These are phyloP conservation scores for Drosophila robusta DNA, from an alignment of 2,888 invertebrate species.

Conservation along the genomic window DNA sequence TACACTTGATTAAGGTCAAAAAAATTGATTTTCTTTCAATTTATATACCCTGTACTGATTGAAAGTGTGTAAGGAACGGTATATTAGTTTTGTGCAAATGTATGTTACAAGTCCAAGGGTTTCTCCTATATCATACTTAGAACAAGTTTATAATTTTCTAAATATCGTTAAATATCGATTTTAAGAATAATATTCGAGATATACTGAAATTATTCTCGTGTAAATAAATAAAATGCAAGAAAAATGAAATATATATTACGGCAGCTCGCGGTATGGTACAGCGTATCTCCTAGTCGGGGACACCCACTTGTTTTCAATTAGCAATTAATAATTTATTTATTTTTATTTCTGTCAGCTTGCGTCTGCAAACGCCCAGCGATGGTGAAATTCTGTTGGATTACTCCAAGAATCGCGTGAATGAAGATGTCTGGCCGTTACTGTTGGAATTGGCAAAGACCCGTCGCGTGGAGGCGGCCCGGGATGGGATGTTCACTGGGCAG, in stretches of 20 bases:
- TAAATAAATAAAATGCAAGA: no score
- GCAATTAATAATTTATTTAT: slow-evolving; percentile 35
- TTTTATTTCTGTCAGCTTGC: slow-evolving; percentile 86
- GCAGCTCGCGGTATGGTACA: no score
- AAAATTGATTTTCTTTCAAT: slow-evolving; percentile 39
- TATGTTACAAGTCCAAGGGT: background rate
- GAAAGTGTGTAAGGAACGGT: background rate
- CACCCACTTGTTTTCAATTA: slow-evolving; percentile 3
- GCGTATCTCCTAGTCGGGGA: background rate
- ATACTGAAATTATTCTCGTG: no score
- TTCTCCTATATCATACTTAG: no score
- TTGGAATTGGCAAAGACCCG: slow-evolving; percentile 93
- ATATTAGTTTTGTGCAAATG: background rate
- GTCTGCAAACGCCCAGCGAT: slow-evolving; percentile 91
- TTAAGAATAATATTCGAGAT: no score
- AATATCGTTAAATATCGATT: no score
- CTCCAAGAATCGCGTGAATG: slow-evolving; percentile 97
- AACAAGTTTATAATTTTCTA: no score
- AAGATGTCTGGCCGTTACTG: slow-evolving; percentile 90
- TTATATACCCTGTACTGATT: background rate
- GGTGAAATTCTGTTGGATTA: slow-evolving; percentile 97
- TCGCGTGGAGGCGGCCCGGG: slow-evolving; percentile 93
- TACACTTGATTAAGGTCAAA: slow-evolving; percentile 50
- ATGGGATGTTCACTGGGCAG: slow-evolving; percentile 96
- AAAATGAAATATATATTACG: no score